A percentile compares a stretch with the other conserved stretches of the same genome.
Evolutionary conservation across 1,140 invertebrate genomes (phyloP).

Genomic region (Tyrophagus putrescentiae): DNA sequence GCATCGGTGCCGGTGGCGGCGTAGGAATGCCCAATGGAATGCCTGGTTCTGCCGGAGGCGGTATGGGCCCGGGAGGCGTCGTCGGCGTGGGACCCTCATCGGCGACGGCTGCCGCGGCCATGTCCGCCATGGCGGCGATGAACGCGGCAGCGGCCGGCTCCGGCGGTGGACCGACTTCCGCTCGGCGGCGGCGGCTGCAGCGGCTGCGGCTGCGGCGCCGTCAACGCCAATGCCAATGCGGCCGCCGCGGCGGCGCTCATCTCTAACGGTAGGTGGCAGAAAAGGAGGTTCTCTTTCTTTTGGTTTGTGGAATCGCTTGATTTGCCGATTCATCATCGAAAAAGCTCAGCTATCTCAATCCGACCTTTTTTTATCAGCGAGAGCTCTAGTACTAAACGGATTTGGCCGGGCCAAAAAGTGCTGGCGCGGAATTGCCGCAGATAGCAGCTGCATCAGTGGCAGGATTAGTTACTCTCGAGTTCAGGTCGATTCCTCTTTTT

Average conservation of each 20-base stretch:
- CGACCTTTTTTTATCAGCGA: too few relatives aligned
- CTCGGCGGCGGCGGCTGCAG: background rate
- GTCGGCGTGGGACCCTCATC: background rate
- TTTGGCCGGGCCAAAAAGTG: too few relatives aligned
- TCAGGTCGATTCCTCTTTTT: too few relatives aligned
- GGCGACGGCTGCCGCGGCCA: background rate
- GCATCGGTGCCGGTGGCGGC: background rate
- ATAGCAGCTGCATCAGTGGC: too few relatives aligned
- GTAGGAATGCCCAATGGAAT: too few relatives aligned
- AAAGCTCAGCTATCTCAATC: too few relatives aligned
- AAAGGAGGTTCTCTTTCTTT: background rate
- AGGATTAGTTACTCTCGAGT: too few relatives aligned
- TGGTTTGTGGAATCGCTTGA: background rate
- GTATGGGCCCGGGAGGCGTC: background rate
- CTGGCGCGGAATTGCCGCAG: too few relatives aligned
- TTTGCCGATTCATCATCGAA: too few relatives aligned
- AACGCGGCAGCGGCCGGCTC: slow-evolving; percentile 2
- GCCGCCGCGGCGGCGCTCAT: slow-evolving; percentile 16
- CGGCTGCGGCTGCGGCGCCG: background rate
- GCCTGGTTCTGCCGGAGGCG: too few relatives aligned
- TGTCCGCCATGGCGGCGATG: background rate
- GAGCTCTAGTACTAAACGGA: too few relatives aligned
- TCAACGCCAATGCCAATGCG: background rate
- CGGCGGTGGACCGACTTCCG: background rate
- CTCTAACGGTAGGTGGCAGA: slow-evolving; percentile 21